Evolutionary conservation across 1,140 invertebrate genomes (phyloP), one percentile per base, ranked within the genome.

Genomic region (Magallana ariakensis): DNA sequence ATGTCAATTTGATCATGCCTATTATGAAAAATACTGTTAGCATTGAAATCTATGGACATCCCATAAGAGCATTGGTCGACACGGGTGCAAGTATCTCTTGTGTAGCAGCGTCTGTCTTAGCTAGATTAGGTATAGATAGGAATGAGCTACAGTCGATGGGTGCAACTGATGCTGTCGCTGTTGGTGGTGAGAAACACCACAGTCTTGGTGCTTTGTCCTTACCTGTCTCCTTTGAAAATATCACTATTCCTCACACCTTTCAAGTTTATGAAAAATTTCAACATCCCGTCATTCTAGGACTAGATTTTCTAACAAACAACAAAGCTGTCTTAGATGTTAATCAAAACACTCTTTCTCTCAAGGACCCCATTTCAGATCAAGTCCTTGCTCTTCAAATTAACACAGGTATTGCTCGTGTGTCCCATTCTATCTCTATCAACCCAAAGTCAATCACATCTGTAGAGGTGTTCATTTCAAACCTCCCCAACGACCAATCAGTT

Each of bases 41-140:
- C 46, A 60, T 89, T n/a, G 53, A 83, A 46, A 57, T 88, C 1
- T 62, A 86, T 70, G 82, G 83, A n/a, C 58, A 56, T 54, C 70
- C 53, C n/a, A 26, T 85, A 58, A 85, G 82, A 55, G 85, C 87
- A 22, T 56, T 88, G 13, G 80, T 90, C 1, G 89, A 90, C 80
- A 83, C 87, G n/a, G 89, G 87, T 53, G 89, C 87, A 53, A 55
- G 58, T 54, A 84, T 90, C 10, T 85, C 70, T 16, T 88, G 84
- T 83, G 66, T 80, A 66, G 83, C 83, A 56, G n/a, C 60, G 22
- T 83, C 70, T 66, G 60, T 85, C 1, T 22, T 89, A 46, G 16
- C 80, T 11, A 55, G 7, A 16, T 16, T 85, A n/a, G 80, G 58
- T 53, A 66, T 87, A n/a, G 57, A 88, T 46, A 22, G 19, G 13